A percentile compares a stretch with the other conserved stretches of the same genome.
Conservation (phyloP, 2,113 vertebrate species). For the Microcebus griseorufus region DNA sequence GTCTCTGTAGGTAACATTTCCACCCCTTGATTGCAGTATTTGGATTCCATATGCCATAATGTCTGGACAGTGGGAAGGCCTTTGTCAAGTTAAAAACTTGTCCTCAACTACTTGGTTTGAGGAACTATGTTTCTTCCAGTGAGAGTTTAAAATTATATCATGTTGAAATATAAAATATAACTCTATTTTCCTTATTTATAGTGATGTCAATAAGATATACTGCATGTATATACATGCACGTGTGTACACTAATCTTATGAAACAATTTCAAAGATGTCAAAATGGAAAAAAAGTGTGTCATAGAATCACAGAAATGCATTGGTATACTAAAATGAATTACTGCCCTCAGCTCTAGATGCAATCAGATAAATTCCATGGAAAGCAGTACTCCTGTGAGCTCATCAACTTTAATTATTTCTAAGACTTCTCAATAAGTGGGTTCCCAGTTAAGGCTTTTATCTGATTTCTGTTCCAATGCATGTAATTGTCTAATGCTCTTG, state of each 20-base stretch:
- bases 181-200: neutral
- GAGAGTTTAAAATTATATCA: neutral
- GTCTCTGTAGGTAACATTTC: neutral
- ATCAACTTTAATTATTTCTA: neutral
- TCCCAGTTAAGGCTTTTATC: neutral
- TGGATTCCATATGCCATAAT: neutral
- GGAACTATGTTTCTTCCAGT: neutral
- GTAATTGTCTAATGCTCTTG: neutral
- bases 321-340: neutral
- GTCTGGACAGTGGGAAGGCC: neutral
- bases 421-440: neutral
- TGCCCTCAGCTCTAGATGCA: neutral
- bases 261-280: neutral
- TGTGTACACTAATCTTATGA: neutral
- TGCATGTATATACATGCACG: accelerated
- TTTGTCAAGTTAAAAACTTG: neutral
- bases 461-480: neutral
- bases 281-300: neutral
- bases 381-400: neutral
- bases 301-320: neutral
- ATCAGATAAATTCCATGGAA: neutral
- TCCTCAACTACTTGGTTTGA: neutral
- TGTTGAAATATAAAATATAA: neutral
- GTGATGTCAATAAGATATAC: neutral
- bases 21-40: neutral